A percentile compares a stretch with the other conserved stretches of the same genome.
These are phyloP conservation scores for Watsonalla cultraria DNA, from an alignment of 2,888 invertebrate species.

Conservation along the genomic window DNA sequence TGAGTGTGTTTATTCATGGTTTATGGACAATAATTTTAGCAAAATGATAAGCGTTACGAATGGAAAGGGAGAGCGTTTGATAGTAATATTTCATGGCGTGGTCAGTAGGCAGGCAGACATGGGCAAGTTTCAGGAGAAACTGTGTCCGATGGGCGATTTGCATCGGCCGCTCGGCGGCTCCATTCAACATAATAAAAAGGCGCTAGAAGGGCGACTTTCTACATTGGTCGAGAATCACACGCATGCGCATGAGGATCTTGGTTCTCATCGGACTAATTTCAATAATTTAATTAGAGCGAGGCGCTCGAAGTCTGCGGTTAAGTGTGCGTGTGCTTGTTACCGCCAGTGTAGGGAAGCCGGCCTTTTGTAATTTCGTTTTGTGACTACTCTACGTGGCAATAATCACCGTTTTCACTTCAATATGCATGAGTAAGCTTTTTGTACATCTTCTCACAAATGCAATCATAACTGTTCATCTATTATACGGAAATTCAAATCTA, in stretches of 20 bases:
- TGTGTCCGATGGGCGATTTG: slow-evolving; percentile 40
- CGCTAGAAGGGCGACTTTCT: no score
- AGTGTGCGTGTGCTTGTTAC: no score
- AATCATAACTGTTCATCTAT: neutral
- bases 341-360: no score
- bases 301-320: no score
- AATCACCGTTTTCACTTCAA: slow-evolving; percentile 45
- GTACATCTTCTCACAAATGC: neutral
- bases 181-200: no score
- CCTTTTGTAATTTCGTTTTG: no score
- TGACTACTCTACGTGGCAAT: slow-evolving; percentile 22
- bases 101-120: slow-evolving; percentile 6
- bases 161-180: slow-evolving; percentile 11
- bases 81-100: slow-evolving; percentile 24
- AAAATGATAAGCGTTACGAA: slow-evolving; percentile 3
- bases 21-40: neutral
- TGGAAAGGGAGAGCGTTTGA: slow-evolving; percentile 40
- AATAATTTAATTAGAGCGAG: no score
- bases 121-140: slow-evolving; percentile 44
- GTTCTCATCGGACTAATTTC: no score
- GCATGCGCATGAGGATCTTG: no score
- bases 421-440: slow-evolving; percentile 29
- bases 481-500: slow-evolving; percentile 2
- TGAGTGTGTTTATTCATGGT: neutral
- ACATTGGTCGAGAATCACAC: no score